Evolutionary conservation across 2,797 vertebrate species (phyloP).

Genomic region (Tamandua tetradactyla): DNA sequence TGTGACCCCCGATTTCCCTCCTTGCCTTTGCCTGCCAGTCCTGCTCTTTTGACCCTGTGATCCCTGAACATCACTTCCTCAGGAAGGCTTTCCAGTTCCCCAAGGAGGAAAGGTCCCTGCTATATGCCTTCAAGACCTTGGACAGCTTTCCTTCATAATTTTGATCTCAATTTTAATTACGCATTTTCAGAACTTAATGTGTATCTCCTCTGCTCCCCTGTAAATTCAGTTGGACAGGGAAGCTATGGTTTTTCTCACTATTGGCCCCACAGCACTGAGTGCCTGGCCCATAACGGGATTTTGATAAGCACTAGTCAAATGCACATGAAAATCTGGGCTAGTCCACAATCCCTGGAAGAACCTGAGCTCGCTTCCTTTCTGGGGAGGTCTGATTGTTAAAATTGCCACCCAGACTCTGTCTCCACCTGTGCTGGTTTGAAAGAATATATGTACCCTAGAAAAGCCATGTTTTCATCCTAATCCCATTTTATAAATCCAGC

Average conservation of each 20-base stretch:
- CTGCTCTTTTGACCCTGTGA: not conserved
- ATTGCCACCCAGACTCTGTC: not conserved
- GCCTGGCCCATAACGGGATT: not conserved
- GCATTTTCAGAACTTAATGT: not conserved
- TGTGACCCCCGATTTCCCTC: not conserved
- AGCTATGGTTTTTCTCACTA: not conserved
- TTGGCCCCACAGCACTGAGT: not conserved
- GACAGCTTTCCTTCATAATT: not conserved
- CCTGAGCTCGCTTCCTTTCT: not conserved
- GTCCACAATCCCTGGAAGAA: not conserved
- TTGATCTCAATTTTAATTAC: not conserved
- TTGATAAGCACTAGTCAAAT: not conserved
- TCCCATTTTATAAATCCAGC: too few species aligned
- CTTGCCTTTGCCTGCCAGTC: not conserved
- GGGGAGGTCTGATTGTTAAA: not conserved
- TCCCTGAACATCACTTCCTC: not conserved
- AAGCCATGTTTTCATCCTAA: too few species aligned
- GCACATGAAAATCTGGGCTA: not conserved
- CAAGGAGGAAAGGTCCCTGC: accelerated
- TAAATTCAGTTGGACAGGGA: too few species aligned
- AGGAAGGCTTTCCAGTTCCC: not conserved
- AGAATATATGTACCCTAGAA: too few species aligned
- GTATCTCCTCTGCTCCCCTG: too few species aligned
- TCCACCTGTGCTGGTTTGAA: too few species aligned
- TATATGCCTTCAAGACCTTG: not conserved